A percentile compares a stretch with the other conserved stretches of the same genome.
These are phyloP conservation scores for Drosophila lutescens DNA, from an alignment of 2,888 invertebrate genomes.

Conservation along the genomic window DNA sequence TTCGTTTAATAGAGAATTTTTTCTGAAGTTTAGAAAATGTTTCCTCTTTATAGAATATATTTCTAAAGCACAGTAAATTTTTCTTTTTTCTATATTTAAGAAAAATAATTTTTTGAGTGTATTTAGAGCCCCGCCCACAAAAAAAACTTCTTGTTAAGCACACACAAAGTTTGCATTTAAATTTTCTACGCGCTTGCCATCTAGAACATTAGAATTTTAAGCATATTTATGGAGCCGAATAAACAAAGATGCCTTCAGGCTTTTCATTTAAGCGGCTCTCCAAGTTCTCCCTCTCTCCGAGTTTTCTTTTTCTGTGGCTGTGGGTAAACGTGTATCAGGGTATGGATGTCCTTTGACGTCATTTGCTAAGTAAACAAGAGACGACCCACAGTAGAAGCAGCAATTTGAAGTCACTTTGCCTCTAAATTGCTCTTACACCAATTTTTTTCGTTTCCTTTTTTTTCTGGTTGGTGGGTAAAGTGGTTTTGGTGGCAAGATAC, in stretches of 20 bases:
- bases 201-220: constrained; percentile 46
- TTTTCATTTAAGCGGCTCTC: constrained; percentile 29
- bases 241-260: constrained; percentile 26
- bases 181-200: constrained; percentile 35
- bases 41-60: no score
- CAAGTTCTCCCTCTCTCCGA: constrained; percentile 5
- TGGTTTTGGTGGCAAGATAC: constrained; percentile 5
- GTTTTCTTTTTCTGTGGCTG: not conserved
- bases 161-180: constrained; percentile 62
- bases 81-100: no score
- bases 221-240: constrained; percentile 48
- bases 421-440: constrained; percentile 61
- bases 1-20: no score
- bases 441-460: constrained; percentile 1
- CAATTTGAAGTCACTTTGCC: constrained; percentile 46
- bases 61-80: no score
- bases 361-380: constrained; percentile 59
- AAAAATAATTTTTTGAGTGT: no score
- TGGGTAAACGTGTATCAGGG: constrained; percentile 3
- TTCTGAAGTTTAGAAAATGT: no score
- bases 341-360: constrained; percentile 69
- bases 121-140: not conserved
- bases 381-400: constrained; percentile 19
- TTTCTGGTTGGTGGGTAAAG: constrained; percentile 1
- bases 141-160: constrained; percentile 14